Conservation (phyloP, 2,113 vertebrate genomes). For the Notothenia rossii region DNA sequence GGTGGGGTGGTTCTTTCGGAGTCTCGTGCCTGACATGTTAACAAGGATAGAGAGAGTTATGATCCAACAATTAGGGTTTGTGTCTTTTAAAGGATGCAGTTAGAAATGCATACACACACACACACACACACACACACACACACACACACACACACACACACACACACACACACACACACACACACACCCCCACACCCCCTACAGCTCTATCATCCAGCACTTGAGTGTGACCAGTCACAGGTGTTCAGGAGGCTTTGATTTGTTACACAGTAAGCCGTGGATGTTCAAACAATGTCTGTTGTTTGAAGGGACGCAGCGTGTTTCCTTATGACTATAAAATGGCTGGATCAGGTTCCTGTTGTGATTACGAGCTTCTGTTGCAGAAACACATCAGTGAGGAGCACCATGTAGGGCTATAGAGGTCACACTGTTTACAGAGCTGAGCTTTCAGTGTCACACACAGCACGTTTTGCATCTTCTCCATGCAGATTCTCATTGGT, state of each 20-base stretch:
- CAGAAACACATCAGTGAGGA: slow-evolving; percentile 45
- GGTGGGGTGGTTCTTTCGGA: slow-evolving; percentile 23
- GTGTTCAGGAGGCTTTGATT: slow-evolving; percentile 28
- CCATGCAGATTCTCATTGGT: slow-evolving; percentile 11
- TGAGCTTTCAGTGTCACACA: slow-evolving; percentile 2
- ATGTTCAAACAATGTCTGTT: slow-evolving; percentile 76
- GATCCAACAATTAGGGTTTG: slow-evolving; percentile 9
- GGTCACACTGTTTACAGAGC: slow-evolving; percentile 65
- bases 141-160: background rate
- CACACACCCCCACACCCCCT: background rate
- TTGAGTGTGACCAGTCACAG: background rate
- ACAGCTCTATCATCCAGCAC: background rate
- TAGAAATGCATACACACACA: background rate
- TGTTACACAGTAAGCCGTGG: slow-evolving; percentile 53
- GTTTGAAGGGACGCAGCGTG: slow-evolving; percentile 73
- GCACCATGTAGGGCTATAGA: slow-evolving; percentile 70
- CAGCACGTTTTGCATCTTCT: slow-evolving; percentile 5
- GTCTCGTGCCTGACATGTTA: slow-evolving; percentile 45
- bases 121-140: background rate
- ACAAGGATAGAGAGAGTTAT: slow-evolving; percentile 25
- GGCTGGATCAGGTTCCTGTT: slow-evolving; percentile 74
- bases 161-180: too few relatives aligned
- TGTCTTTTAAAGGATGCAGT: slow-evolving; percentile 10
- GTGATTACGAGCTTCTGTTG: slow-evolving; percentile 62
- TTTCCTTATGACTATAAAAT: slow-evolving; percentile 75